Evolutionary conservation across 2,888 invertebrate species (phyloP), one percentile per base, ranked within the genome.

Genomic region (Pollenia amentaria): DNA sequence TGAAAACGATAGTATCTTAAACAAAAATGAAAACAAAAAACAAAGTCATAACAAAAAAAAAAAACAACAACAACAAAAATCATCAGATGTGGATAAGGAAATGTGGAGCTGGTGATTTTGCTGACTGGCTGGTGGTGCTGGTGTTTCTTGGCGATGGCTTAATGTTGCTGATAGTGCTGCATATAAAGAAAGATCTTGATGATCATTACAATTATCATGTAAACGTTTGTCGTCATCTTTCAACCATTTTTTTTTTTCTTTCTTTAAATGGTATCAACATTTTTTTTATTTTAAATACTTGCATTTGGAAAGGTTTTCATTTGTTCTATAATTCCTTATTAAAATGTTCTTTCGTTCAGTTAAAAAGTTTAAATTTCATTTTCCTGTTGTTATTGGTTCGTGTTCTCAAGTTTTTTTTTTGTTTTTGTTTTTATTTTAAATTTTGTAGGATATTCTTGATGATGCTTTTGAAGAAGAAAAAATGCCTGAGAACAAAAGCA

Each of bases 201-300:
- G 84, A 84, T 88, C 81, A 81, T 86, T 69, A 65, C 87, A 87
- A 80, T 86, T 86, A 86, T 86, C 73, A 79, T 83, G 78, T 85
- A 87, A 87, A 84, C 87, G 83, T 88, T 85, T 87, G 87, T 85
- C 85, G 78, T 85, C 87, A 85, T 82, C 78, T 78, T 82, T 75
- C 51, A 75, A 76, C 16, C 21, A 69, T 69, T 80, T 82, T 76
- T 42, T 57, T 57, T 21, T 21, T 57, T 57, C 55, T 21, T 60
- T 48, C 78, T 81, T 62, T 70, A 82, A 85, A 79, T 83, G 75
- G 79, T 82, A 77, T 75, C 77, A 85, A 9, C 40, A 42, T 9
- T 12, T 12, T 18, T 53, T 40, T 55, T 70, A 9, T 29, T 90
- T 90, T 90, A 89, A 89, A 40, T 82, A 38, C 16, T 62, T 48